Percentiles rank a stretch among this genome's conserved stretches.
Evolutionary conservation across 2,797 vertebrate genomes (phyloP).

Genomic region (Bovichtus diacanthus): DNA sequence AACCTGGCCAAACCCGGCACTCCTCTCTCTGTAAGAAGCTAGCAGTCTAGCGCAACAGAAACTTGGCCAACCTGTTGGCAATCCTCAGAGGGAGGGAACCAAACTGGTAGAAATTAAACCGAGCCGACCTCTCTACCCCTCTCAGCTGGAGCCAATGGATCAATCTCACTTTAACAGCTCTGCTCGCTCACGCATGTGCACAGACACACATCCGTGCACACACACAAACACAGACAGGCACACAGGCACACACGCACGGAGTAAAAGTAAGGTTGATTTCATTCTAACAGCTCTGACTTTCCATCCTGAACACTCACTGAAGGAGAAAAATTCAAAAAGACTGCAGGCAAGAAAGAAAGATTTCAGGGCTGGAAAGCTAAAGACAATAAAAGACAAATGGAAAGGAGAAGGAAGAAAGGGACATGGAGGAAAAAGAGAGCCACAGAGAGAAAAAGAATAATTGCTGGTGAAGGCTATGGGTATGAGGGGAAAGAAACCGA

Average conservation of each 20-base stretch:
- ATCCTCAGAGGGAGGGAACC: conserved; percentile 32
- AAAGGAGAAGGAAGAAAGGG: not conserved
- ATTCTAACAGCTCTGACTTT: conserved; percentile 60
- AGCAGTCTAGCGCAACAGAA: conserved; percentile 24
- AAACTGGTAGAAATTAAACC: conserved; percentile 53
- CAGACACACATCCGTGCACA: conserved; percentile 15
- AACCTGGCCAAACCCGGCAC: conserved; percentile 25
- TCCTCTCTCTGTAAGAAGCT: conserved; percentile 11
- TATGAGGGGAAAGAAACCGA: not conserved
- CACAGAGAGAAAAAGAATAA: not conserved
- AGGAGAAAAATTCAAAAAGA: conserved; percentile 50
- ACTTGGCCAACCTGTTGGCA: conserved; percentile 39
- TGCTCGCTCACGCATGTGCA: conserved; percentile 22
- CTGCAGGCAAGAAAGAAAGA: conserved; percentile 24
- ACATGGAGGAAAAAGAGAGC: not conserved
- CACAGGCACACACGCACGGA: conserved; percentile 1
- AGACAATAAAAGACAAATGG: conserved; percentile 23
- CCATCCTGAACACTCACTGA: conserved; percentile 59
- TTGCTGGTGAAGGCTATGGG: not conserved
- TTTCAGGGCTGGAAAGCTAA: not conserved
- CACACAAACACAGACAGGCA: not conserved
- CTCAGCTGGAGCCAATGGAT: conserved; percentile 72
- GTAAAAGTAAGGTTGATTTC: conserved; percentile 56
- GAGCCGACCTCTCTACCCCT: conserved; percentile 50
- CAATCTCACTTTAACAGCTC: conserved; percentile 75